Evolutionary conservation across 1,140 invertebrate genomes (phyloP).

Genomic region (Liolophura sinensis): DNA sequence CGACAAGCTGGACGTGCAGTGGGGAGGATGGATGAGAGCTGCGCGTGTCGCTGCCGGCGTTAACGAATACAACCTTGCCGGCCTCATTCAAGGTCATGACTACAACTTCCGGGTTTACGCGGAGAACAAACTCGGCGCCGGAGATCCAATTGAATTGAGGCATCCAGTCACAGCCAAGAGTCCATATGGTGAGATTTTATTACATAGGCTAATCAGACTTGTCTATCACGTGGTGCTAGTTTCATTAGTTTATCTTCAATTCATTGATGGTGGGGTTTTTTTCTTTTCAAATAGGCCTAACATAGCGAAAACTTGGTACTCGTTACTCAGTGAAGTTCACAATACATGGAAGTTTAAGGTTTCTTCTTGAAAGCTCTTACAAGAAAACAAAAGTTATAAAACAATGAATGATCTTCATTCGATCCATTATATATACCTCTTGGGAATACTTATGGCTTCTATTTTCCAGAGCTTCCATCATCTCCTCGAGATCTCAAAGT

Average conservation of each 20-base stretch:
- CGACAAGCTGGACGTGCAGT: slow-evolving; percentile 69
- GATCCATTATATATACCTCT: too few species aligned
- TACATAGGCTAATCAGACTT: too few species aligned
- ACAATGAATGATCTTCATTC: too few species aligned
- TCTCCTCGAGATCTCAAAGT: slow-evolving; percentile 39
- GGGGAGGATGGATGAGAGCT: slow-evolving; percentile 76
- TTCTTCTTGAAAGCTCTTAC: too few species aligned
- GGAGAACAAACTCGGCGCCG: slow-evolving; percentile 94
- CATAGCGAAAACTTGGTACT: neutral
- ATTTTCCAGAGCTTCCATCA: slow-evolving; percentile 42
- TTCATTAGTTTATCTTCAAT: neutral
- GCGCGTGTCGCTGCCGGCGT: slow-evolving; percentile 68
- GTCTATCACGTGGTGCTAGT: too few species aligned
- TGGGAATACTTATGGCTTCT: neutral
- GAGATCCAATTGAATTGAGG: slow-evolving; percentile 83
- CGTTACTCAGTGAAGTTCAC: too few species aligned
- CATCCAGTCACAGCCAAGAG: slow-evolving; percentile 82
- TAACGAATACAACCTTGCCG: slow-evolving; percentile 68
- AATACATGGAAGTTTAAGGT: too few species aligned
- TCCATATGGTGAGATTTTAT: slow-evolving; percentile 57
- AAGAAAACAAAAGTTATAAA: too few species aligned
- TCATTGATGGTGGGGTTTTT: neutral
- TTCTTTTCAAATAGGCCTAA: neutral
- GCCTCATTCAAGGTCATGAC: slow-evolving; percentile 88
- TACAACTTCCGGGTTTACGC: slow-evolving; percentile 97